Conservation (phyloP, 2,113 vertebrate genomes). For the Atrichornis clamosus region DNA sequence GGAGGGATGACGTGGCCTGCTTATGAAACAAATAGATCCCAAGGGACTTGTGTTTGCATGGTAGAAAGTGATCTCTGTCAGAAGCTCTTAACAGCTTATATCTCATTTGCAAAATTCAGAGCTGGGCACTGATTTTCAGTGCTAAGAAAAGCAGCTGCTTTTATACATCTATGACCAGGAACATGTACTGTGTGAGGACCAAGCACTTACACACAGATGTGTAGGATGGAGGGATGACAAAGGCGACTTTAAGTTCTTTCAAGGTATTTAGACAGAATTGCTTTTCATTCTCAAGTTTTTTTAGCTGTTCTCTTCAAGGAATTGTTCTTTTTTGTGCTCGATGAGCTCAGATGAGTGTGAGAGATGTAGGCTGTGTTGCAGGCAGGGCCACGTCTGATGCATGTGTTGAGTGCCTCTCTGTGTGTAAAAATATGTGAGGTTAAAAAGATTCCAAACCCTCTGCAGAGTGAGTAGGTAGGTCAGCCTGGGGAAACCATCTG, state of each 20-base stretch:
- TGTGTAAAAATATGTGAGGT: not conserved
- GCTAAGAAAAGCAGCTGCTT: not conserved
- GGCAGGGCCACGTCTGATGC: not conserved
- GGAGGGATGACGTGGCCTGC: not conserved
- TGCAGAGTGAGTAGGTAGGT: not conserved
- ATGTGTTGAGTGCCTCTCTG: not conserved
- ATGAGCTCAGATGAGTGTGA: not conserved
- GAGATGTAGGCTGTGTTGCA: not conserved
- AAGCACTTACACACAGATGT: not conserved
- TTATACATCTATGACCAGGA: not conserved
- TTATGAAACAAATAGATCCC: not conserved
- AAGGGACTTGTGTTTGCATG: not conserved
- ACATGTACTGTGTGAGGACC: not conserved
- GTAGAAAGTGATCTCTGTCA: not conserved
- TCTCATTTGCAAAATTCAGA: not conserved
- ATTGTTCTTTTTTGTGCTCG: not conserved
- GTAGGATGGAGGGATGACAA: not conserved
- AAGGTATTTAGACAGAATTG: not conserved
- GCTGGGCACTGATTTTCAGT: not conserved
- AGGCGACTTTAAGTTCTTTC: not conserved
- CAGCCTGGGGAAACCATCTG: not conserved
- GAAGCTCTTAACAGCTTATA: not conserved
- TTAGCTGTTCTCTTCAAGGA: not conserved
- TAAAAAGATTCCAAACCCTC: not conserved
- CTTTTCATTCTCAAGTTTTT: not conserved